Base-by-base conservation (phyloP, 2,797 vertebrate genomes). In the Pagetopsis macropterus region DNA sequence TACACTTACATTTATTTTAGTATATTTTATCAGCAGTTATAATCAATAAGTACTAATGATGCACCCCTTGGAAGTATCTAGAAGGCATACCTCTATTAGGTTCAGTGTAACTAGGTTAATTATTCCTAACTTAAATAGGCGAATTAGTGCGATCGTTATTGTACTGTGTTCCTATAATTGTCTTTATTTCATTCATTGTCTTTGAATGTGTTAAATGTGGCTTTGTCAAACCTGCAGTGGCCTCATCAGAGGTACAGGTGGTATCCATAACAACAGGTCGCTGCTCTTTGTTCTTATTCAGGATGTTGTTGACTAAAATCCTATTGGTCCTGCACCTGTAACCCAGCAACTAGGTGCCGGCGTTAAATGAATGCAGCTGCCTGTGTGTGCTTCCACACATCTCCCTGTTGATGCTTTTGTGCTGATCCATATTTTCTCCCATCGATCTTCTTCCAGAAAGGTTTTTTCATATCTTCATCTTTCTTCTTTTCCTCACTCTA, bases 281-380 rank as follows among this genome's bases (percentile, higher is more conserved):
- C 33, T 49, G 1, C 48, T n/a, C 48, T 15, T n/a, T 54, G 44
- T 58, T 74, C 49, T 52, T 44, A 33, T 58, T 60, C 58, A 58
- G 48, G 55, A 60, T 33, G 40, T 58, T 58, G 55, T 45, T 10
- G 8, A n/a, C 46, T 79, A 3, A 66, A n/a, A 59, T 64, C 21
- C 21, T 4, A 45, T 65, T 65, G 65, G 64, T 58, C 11, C 37
- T 52, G 50, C 55, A 37, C 17, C 50, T 3, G 87, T 90, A 70
- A 79, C 89, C 60, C 5, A 41, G 90, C 84, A 91, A 90, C 90
- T 60, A 56, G 70, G 72, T 1, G 0, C 21, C 19, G 15, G 40
- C 16, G 4, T 70, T 64, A n/a, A 66, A 75, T 76, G 6, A 43
- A 55, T 48, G 72, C 65, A 79, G 63, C 70, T 54, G 61, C 44